Evolutionary conservation across 2,113 vertebrate species (phyloP).

Genomic region (Aspiorhynchus laticeps): DNA sequence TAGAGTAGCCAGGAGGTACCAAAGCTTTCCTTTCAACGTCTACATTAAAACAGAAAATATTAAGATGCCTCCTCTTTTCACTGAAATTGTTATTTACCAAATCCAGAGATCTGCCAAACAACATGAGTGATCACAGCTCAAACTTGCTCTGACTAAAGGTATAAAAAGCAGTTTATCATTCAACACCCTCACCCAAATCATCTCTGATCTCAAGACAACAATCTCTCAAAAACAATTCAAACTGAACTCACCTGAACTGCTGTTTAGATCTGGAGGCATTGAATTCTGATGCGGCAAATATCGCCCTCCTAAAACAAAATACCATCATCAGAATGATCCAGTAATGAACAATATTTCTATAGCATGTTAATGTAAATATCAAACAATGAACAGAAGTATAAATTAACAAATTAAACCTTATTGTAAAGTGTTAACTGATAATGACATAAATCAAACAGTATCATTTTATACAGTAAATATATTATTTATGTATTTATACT

Average conservation of each 20-base stretch:
- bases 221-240: not conserved
- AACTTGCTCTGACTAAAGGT: not conserved
- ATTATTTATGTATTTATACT: too few species aligned
- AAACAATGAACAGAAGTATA: not conserved
- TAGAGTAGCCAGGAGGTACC: not conserved
- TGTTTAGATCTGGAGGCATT: not conserved
- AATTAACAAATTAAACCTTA: not conserved
- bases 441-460: too few species aligned
- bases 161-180: not conserved
- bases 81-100: not conserved
- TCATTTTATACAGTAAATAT: too few species aligned
- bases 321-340: not conserved
- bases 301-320: conserved; percentile 28
- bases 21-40: conserved; percentile 23
- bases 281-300: not conserved
- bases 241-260: conserved; percentile 7
- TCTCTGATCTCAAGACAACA: not conserved
- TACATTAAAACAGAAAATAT: conserved; percentile 14
- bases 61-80: not conserved
- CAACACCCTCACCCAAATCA: too few species aligned
- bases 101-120: not conserved
- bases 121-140: not conserved
- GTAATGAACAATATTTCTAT: not conserved
- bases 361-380: not conserved
- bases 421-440: too few species aligned